Evolutionary conservation across 2,113 vertebrate genomes (phyloP).

Genomic region (Etia nguti): DNA sequence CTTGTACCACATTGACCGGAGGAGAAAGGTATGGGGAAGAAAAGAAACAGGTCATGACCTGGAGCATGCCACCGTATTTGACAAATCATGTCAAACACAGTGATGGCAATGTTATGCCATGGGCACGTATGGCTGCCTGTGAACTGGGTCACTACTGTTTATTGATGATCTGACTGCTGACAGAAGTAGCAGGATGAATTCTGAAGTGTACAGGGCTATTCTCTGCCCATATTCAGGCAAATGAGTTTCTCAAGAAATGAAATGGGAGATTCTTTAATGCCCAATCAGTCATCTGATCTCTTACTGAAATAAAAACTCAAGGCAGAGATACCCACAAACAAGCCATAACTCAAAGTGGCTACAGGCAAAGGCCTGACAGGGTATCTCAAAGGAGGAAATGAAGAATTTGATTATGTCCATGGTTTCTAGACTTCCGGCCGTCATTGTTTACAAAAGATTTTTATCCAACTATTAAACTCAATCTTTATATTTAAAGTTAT

Average conservation of each 20-base stretch:
- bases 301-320: neutral
- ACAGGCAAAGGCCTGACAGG: neutral
- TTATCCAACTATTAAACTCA: neutral
- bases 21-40: neutral
- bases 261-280: neutral
- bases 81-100: neutral
- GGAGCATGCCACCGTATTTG: neutral
- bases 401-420: neutral
- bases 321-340: neutral
- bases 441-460: neutral
- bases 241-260: neutral
- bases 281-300: neutral
- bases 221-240: neutral
- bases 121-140: neutral
- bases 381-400: neutral
- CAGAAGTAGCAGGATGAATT: neutral
- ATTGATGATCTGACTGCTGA: neutral
- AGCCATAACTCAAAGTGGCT: neutral
- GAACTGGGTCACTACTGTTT: neutral
- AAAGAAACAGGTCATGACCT: neutral
- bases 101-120: neutral
- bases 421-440: neutral
- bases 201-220: neutral
- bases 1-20: neutral
- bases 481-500: no score